phyloP scores from a whole-genome alignment of 2,888 invertebrate species.

The Lasioglossum vierecki region DNA sequence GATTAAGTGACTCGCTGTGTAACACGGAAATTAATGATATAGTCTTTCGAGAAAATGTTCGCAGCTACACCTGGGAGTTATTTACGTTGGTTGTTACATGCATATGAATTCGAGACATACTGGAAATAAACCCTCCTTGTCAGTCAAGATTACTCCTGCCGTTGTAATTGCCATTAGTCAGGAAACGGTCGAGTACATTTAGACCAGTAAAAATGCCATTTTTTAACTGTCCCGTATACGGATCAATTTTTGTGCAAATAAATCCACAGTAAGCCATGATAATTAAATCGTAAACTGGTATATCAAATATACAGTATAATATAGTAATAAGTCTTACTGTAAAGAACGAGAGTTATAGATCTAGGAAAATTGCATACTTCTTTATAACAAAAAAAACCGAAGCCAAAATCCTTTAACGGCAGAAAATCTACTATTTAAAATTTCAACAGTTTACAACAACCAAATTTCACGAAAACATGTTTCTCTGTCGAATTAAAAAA shows the following conservation, averaged over 20 bases:
- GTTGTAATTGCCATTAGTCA: background rate
- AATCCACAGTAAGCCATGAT: background rate
- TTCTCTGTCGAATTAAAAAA: too few relatives aligned
- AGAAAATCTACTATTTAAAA: background rate
- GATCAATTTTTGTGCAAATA: background rate
- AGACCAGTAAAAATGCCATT: background rate
- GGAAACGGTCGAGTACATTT: background rate
- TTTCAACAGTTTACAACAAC: background rate
- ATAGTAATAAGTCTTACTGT: too few relatives aligned
- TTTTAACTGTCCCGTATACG: background rate
- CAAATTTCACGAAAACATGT: too few relatives aligned
- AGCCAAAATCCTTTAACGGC: too few relatives aligned
- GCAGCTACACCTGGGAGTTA: background rate
- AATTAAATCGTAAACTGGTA: too few relatives aligned
- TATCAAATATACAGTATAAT: background rate
- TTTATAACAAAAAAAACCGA: too few relatives aligned
- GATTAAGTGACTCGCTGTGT: conserved; percentile 1
- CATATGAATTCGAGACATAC: background rate
- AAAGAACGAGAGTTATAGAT: too few relatives aligned
- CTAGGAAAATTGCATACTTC: too few relatives aligned
- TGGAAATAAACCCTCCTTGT: background rate
- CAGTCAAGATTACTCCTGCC: background rate
- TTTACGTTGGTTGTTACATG: background rate
- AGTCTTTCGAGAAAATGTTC: background rate
- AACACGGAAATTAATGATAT: background rate